Percentiles rank a stretch among this genome's conserved stretches.
phyloP scores from a whole-genome alignment of 2,113 vertebrate genomes.

The Ornithorhynchus anatinus region DNA sequence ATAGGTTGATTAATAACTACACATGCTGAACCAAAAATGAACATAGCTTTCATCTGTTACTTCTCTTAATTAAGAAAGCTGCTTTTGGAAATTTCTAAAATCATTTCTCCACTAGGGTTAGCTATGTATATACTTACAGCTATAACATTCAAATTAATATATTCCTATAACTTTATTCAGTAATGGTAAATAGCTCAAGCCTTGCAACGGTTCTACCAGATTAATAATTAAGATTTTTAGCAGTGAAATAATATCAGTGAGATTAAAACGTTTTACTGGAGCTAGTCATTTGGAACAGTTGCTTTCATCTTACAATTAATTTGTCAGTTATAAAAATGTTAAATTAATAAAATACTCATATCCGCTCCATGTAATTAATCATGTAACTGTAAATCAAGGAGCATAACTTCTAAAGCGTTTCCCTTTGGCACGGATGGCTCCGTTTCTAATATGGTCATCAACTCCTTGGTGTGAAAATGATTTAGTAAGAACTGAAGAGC shows the following conservation, averaged over 20 bases:
- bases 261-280: constrained; percentile 40
- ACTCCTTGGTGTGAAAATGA: background rate
- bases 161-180: constrained; percentile 20
- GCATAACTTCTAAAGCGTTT: background rate
- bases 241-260: constrained; percentile 30
- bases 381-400: constrained; percentile 20
- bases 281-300: constrained; percentile 39
- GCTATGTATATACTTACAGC: constrained; percentile 15
- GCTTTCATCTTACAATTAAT: constrained; percentile 46
- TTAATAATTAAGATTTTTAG: constrained; percentile 46
- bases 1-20: too few species aligned
- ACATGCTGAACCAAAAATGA: constrained; percentile 4
- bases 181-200: constrained; percentile 18
- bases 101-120: constrained; percentile 6
- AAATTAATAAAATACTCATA: constrained; percentile 43
- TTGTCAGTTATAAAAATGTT: constrained; percentile 38
- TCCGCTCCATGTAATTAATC: constrained; percentile 48
- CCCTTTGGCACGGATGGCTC: constrained; percentile 2
- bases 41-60: constrained; percentile 8
- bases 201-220: constrained; percentile 27
- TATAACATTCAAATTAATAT: constrained; percentile 22
- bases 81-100: constrained; percentile 8
- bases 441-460: background rate
- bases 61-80: constrained; percentile 10
- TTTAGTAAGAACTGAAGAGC: background rate